A percentile compares a stretch with the other conserved stretches of the same genome.
Evolutionary conservation across 2,888 invertebrate species (phyloP).

Genomic region (Hydraecia micacea): DNA sequence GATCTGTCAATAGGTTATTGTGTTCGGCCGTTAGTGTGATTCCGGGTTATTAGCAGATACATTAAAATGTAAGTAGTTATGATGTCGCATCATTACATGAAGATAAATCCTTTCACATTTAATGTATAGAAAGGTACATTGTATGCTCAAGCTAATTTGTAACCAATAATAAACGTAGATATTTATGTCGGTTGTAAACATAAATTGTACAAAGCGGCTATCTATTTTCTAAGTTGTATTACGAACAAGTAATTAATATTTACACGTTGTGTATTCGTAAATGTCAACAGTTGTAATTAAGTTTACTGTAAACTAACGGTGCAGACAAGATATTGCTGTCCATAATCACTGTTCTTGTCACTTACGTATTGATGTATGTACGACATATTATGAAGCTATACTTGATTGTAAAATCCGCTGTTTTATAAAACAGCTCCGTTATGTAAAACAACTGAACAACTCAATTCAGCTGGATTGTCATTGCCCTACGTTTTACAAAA

Average conservation of each 20-base stretch:
- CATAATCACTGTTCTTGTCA: not conserved
- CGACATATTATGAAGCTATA: too few relatives aligned
- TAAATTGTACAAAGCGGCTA: constrained; percentile 7
- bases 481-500: too few relatives aligned
- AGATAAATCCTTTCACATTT: constrained; percentile 18
- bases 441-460: too few relatives aligned
- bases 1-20: too few relatives aligned
- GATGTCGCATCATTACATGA: not conserved
- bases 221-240: constrained; percentile 3
- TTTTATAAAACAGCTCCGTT: too few relatives aligned
- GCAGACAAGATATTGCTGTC: not conserved
- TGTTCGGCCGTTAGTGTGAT: constrained; percentile 6
- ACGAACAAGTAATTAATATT: constrained; percentile 20
- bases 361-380: not conserved
- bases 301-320: constrained; percentile 20
- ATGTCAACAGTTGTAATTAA: constrained; percentile 13
- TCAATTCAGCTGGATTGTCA: too few relatives aligned
- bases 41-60: not conserved
- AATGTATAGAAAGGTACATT: constrained; percentile 4
- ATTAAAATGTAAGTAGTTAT: not conserved
- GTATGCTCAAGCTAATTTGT: constrained; percentile 19
- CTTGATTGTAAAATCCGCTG: too few relatives aligned
- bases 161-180: constrained; percentile 21
- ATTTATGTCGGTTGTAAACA: constrained; percentile 26
- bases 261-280: not conserved